Base-by-base conservation (phyloP, 2,888 invertebrate species). In the Protonemura montana region DNA sequence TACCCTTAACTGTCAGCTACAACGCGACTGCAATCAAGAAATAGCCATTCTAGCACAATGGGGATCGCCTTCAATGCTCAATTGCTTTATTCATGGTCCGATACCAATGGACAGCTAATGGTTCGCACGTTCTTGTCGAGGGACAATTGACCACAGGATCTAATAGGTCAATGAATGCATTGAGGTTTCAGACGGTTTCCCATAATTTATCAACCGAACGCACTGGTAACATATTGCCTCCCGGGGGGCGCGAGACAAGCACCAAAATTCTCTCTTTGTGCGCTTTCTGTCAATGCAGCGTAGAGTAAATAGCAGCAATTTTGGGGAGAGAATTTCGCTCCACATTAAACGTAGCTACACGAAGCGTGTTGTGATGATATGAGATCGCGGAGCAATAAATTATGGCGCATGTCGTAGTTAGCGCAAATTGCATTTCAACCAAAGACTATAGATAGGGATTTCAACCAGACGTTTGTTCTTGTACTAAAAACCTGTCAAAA, bases 91-190 rank as follows among this genome's bases (percentile, higher is more conserved):
- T 59, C 59, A 59, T 59, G 59, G 59, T 59, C 59, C 59, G 21
- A 1, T 59, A 59, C 59, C 59, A 59, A 59, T 59, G 59, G 59
- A 2, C 21, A 10, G 5, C 81, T 81, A 81, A 81, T 81, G 81
- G 81, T 30, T 30, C 30, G n/a, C 30, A 30, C 81, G 28, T 59
- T 30, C 81, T n/a, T 76, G 27, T 59, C 76, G 26, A 42, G 59
- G 84, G 84, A 26, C 84, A 84, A 84, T 84, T 84, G 84, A 84
- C 84, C 76, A 29, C 84, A 29, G 10, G 28, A 25, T 1, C 27
- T 59, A 84, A 84, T 76, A 84, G 84, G 84, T 84, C 84, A 76
- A 84, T 84, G 29, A 59, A 84, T 84, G 26, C 82, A 82, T 81
- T 29, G 59, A 59, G 59, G 21, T 59, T 59, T 81, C 30, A 30